Percentiles rank a stretch among this genome's conserved stretches.
Evolutionary conservation across 37 sponge, comb jelly and placozoan genomes (phyloP).

Genomic region (Oscarella lobularis): DNA sequence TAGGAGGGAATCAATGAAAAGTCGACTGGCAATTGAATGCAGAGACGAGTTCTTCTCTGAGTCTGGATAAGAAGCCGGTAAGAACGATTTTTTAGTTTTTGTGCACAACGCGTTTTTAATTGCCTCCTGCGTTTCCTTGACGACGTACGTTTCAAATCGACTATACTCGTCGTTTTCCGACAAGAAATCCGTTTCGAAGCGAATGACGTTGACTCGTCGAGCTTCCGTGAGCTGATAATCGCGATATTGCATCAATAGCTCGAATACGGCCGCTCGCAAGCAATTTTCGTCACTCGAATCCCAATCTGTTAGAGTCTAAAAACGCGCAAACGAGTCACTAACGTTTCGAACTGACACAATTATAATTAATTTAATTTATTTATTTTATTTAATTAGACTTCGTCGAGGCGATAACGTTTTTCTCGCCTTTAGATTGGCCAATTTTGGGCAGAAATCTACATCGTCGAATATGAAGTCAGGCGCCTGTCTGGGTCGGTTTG

Average conservation of each 20-base stretch:
- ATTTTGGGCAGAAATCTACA: neutral
- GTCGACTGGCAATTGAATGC: neutral
- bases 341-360: too few relatives aligned
- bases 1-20: neutral
- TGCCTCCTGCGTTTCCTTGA: too few relatives aligned
- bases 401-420: too few relatives aligned
- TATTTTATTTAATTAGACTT: too few relatives aligned
- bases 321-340: too few relatives aligned
- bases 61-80: too few relatives aligned
- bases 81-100: too few relatives aligned
- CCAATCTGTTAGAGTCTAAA: neutral
- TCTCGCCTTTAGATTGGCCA: neutral
- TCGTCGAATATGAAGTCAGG: constrained; percentile 58
- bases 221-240: neutral
- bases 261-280: neutral
- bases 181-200: neutral
- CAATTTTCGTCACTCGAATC: neutral
- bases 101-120: too few relatives aligned
- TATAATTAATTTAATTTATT: too few relatives aligned
- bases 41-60: neutral
- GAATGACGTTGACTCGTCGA: neutral
- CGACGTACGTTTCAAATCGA: too few relatives aligned
- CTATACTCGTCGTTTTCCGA: neutral
- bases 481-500: constrained; percentile 24
- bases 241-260: neutral